phyloP scores from a whole-genome alignment of 2,797 vertebrate species.

The Tamandua tetradactyla region DNA sequence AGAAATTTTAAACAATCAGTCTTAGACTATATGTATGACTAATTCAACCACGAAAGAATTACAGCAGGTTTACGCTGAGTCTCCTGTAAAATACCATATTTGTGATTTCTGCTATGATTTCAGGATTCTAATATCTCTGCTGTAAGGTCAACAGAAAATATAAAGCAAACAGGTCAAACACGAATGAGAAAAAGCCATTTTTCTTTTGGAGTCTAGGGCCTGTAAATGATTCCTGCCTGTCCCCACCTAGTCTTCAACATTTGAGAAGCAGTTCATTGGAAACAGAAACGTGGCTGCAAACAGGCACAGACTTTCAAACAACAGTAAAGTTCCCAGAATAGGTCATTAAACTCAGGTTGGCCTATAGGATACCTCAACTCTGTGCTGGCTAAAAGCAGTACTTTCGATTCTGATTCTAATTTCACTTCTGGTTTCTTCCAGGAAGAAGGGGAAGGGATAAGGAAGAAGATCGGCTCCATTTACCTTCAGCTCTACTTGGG shows the following conservation, averaged over 20 bases:
- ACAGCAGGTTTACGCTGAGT: neutral
- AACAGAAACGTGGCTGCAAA: conserved; percentile 45
- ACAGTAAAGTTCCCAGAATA: neutral
- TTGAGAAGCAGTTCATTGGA: conserved; percentile 8
- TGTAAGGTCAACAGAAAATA: conserved; percentile 8
- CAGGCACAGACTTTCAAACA: conserved; percentile 18
- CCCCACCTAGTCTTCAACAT: conserved; percentile 39
- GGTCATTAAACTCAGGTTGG: conserved; percentile 21
- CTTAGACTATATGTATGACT: neutral
- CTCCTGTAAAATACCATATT: conserved; percentile 32
- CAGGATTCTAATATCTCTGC: neutral
- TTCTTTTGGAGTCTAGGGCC: neutral
- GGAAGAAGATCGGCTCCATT: neutral
- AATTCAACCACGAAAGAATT: conserved; percentile 40
- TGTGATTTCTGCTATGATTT: conserved; percentile 43
- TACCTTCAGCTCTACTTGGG: neutral
- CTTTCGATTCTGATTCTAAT: neutral
- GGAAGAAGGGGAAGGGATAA: neutral
- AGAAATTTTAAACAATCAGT: neutral
- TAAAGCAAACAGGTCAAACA: neutral
- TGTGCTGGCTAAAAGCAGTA: neutral
- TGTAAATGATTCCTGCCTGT: neutral
- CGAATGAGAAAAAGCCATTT: neutral
- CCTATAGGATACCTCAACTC: neutral
- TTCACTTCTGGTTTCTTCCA: conserved; percentile 1